A percentile compares a stretch with the other conserved stretches of the same genome.
phyloP scores from a whole-genome alignment of 2,113 vertebrate genomes.

The Scomber scombrus region DNA sequence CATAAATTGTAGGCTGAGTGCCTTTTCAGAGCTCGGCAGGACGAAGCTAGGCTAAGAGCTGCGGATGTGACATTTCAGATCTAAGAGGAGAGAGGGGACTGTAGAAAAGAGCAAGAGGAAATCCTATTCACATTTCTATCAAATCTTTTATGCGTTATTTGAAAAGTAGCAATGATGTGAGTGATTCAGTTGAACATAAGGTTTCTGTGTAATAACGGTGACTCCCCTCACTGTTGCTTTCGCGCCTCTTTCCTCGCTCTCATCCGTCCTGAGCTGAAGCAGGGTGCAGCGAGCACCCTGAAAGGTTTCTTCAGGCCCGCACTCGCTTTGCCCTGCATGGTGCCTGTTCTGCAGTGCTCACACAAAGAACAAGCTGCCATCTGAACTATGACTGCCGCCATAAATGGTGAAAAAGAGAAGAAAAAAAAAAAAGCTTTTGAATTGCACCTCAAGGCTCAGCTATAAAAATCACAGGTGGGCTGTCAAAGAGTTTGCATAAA shows the following conservation, averaged over 20 bases:
- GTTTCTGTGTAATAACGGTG: conserved; percentile 53
- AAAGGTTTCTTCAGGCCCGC: conserved; percentile 51
- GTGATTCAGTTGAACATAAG: conserved; percentile 44
- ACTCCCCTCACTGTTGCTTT: conserved; percentile 52
- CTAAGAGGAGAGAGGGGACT: conserved; percentile 15
- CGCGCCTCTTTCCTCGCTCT: conserved; percentile 27
- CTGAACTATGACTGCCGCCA: conserved; percentile 31
- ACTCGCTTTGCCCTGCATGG: conserved; percentile 49
- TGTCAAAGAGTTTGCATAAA: conserved; percentile 14
- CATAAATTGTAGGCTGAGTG: conserved; percentile 70
- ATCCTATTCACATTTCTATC: conserved; percentile 62
- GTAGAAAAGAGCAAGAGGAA: conserved; percentile 68
- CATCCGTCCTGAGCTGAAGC: conserved; percentile 44
- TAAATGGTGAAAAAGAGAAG: conserved; percentile 17
- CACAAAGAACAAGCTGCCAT: conserved; percentile 48
- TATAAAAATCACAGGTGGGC: conserved; percentile 44
- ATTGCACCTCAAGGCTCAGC: conserved; percentile 17
- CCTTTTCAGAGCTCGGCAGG: conserved; percentile 65
- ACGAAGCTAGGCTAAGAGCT: conserved; percentile 66
- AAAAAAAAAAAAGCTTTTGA: conserved; percentile 7
- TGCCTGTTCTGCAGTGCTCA: conserved; percentile 40
- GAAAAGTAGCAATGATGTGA: conserved; percentile 55
- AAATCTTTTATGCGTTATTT: conserved; percentile 53
- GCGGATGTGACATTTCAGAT: conserved; percentile 73
- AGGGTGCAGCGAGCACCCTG: conserved; percentile 22